Evolutionary conservation across 2,888 invertebrate species (phyloP).

Genomic region (Ichneumon xanthorius): DNA sequence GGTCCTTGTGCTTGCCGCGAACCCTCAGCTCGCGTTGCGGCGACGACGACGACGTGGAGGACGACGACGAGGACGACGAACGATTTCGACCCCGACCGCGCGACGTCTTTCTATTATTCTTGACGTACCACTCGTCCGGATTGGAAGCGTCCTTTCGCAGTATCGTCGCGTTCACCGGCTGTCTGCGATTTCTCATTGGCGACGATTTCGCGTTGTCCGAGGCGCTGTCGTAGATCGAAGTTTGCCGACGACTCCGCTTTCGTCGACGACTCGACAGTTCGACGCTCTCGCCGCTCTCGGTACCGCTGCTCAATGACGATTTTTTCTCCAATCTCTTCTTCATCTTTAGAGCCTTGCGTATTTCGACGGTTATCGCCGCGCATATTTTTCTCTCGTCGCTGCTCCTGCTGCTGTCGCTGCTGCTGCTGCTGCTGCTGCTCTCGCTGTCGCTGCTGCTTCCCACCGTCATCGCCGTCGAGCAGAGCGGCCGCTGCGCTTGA

Average conservation of each 20-base stretch:
- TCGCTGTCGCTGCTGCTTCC: background rate
- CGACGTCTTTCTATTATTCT: conserved; percentile 36
- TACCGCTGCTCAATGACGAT: conserved; percentile 6
- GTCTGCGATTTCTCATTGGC: conserved; percentile 15
- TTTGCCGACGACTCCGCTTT: background rate
- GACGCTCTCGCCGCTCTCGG: conserved; percentile 23
- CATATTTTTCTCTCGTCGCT: conserved; percentile 34
- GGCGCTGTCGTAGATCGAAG: conserved; percentile 22
- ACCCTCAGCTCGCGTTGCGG: background rate
- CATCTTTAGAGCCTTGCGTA: conserved; percentile 11
- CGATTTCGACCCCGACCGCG: conserved; percentile 47
- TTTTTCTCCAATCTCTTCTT: conserved; percentile 20
- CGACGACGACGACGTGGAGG: background rate
- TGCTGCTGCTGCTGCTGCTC: background rate
- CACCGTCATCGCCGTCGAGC: background rate
- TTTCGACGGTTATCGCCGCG: background rate
- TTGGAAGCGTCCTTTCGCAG: conserved; percentile 53
- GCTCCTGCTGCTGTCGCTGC: conserved; percentile 20
- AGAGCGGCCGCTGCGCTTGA: background rate
- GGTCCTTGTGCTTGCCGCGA: conserved; percentile 3
- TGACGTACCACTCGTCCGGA: conserved; percentile 64
- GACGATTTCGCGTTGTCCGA: background rate
- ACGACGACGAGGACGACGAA: conserved; percentile 34
- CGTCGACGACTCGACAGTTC: conserved; percentile 67
- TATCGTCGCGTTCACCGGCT: conserved; percentile 52